These are phyloP conservation scores for Tamias sibiricus DNA, from an alignment of 2,113 vertebrate genomes.

Conservation along the genomic window DNA sequence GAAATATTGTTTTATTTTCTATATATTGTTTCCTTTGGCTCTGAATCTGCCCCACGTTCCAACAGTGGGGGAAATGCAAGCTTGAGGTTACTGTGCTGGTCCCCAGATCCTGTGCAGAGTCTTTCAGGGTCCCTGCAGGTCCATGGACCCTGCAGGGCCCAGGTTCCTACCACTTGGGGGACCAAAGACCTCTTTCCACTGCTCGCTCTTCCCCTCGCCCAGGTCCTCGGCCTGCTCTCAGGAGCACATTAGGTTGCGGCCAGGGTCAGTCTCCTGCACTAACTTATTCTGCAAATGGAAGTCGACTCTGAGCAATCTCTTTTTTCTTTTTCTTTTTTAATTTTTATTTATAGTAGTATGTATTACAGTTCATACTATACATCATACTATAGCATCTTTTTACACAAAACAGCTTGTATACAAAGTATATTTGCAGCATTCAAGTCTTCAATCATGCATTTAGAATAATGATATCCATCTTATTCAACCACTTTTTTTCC, in stretches of 20 bases:
- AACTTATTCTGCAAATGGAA: neutral
- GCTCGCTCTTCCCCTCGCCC: too few relatives aligned
- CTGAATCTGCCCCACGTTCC: neutral
- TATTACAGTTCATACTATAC: too few relatives aligned
- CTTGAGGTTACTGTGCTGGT: neutral
- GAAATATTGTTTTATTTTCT: neutral
- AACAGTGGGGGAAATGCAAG: neutral
- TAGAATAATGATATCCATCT: too few relatives aligned
- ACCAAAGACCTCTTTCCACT: neutral
- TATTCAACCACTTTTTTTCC: too few relatives aligned
- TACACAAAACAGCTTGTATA: too few relatives aligned
- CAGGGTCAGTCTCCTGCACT: too few relatives aligned
- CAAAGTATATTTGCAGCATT: too few relatives aligned
- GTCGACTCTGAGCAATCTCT: neutral
- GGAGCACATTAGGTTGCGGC: accelerated
- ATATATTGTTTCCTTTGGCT: neutral
- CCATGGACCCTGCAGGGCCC: neutral
- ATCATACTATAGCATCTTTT: too few relatives aligned
- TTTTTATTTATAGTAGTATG: too few relatives aligned
- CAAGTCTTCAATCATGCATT: too few relatives aligned
- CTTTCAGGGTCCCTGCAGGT: neutral
- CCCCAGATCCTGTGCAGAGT: neutral
- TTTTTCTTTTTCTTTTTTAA: too few relatives aligned
- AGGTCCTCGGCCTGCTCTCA: neutral
- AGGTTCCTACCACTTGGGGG: neutral